A percentile compares a stretch with the other conserved stretches of the same genome.
Evolutionary conservation across 1,140 invertebrate species (phyloP).

Genomic region (Drosophila prosaltans): DNA sequence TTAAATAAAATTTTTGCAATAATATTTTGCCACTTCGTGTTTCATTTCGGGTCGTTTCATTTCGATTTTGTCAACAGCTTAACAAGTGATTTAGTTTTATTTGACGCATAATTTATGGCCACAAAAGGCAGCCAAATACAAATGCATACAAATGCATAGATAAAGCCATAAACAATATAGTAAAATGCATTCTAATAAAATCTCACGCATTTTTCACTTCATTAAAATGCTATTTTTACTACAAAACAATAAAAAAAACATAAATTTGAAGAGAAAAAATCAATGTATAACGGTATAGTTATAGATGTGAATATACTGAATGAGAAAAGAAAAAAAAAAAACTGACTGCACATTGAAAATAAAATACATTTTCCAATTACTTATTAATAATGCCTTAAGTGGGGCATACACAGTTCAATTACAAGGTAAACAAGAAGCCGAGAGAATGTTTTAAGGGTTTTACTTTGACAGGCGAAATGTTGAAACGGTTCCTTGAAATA

Average conservation of each 20-base stretch:
- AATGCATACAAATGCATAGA: conserved; percentile 20
- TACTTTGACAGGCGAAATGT: no score
- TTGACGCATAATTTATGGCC: conserved; percentile 69
- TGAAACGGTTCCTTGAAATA: no score
- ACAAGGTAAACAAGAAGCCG: no score
- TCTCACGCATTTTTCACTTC: conserved; percentile 69
- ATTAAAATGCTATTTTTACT: conserved; percentile 68
- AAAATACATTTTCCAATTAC: not conserved
- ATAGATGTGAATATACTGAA: not conserved
- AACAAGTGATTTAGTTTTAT: conserved; percentile 60
- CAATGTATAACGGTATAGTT: conserved; percentile 22
- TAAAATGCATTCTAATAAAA: conserved; percentile 72
- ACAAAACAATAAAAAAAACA: not conserved
- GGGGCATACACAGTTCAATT: not conserved
- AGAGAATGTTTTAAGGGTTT: no score
- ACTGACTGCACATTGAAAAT: no score
- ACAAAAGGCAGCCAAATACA: conserved; percentile 47
- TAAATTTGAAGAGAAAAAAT: not conserved
- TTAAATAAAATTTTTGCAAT: conserved; percentile 35
- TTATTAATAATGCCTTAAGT: not conserved
- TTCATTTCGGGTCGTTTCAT: conserved; percentile 6
- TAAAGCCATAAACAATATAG: conserved; percentile 53
- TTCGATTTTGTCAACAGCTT: conserved; percentile 42
- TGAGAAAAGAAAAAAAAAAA: not conserved
- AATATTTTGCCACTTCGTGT: not conserved